Evolutionary conservation across 2,113 vertebrate species (phyloP), one percentile per base, ranked within the genome.

Genomic region (Ophthalmolycus amberensis): DNA sequence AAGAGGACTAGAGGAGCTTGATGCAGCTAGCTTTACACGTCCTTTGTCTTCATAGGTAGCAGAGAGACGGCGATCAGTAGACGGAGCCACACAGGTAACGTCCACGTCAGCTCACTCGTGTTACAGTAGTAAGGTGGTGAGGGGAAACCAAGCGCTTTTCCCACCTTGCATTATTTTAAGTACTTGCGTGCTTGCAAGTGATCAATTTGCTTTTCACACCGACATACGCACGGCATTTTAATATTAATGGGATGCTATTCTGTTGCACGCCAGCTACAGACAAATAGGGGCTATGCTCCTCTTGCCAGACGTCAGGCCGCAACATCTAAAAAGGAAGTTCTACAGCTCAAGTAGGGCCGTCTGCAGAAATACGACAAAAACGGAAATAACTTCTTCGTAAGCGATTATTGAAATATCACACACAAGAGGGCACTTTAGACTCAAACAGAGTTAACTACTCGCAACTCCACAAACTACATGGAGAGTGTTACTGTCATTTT

Each of bases 41-140:
- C 69, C 34, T 75, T 56, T 73, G 56, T 27, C 38, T 78, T 72
- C 69, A 60, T 71, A 84, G 90, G 86, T 81, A 84, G 82, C 78
- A 82, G 32, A 78, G 52, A 60, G 14, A 88, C 63, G 63, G 83
- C 60, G 68, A 83, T 81, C 48, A 76, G 86, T 44, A 73, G 76
- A 18, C 76, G 52, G 63, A 88, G 89, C 75, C 83, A 79, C 84
- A 76, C 77, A 60, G 91, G 92, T 88, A 87, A 94, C 93, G 95
- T 96, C 95, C 95, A 93, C 95, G 92, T 96, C 92, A 90, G 90
- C 92, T 95, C 95, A 92, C 89, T 91, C 75, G 80, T 68, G 20
- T 95, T 97, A 97, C 96, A 97, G 96, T 95, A 94, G 95, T 95
- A 95, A 94, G 96, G 94, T 95, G 96, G 95, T 94, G 94, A 95